Evolutionary conservation across 2,113 vertebrate genomes (phyloP).

Genomic region (Oncorhynchus keta): DNA sequence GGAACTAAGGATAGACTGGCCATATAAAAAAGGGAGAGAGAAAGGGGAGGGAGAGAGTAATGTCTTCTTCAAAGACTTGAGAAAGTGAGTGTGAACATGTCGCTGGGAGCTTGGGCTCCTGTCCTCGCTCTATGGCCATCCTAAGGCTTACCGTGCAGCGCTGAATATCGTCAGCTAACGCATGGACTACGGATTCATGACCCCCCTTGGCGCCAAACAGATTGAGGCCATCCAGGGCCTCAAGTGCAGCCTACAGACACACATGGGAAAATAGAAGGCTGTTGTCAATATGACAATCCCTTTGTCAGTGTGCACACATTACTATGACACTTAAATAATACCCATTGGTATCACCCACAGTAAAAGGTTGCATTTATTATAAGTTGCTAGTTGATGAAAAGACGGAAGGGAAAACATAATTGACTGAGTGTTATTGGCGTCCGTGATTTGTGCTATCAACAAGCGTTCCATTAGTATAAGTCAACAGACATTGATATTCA

Average conservation of each 20-base stretch:
- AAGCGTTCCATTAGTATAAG: too few relatives aligned
- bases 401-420: background rate
- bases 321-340: too few relatives aligned
- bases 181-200: constrained; percentile 89
- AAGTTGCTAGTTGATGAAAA: background rate
- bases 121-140: background rate
- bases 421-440: too few relatives aligned
- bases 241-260: constrained; percentile 84
- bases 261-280: constrained; percentile 14
- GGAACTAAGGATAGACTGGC: constrained; percentile 92
- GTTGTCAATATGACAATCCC: too few relatives aligned
- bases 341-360: too few relatives aligned
- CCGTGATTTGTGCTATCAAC: too few relatives aligned
- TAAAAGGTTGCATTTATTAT: too few relatives aligned
- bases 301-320: too few relatives aligned
- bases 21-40: too few relatives aligned
- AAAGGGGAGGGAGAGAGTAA: background rate
- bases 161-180: constrained; percentile 92
- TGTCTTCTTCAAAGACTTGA: background rate
- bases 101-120: background rate
- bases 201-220: constrained; percentile 95
- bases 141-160: constrained; percentile 85
- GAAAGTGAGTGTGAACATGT: background rate
- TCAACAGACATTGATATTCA: too few relatives aligned
- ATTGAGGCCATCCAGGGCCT: constrained; percentile 92